A percentile compares a stretch with the other conserved stretches of the same genome.
phyloP scores from a whole-genome alignment of 2,113 vertebrate species.

The Scytalopus superciliaris region DNA sequence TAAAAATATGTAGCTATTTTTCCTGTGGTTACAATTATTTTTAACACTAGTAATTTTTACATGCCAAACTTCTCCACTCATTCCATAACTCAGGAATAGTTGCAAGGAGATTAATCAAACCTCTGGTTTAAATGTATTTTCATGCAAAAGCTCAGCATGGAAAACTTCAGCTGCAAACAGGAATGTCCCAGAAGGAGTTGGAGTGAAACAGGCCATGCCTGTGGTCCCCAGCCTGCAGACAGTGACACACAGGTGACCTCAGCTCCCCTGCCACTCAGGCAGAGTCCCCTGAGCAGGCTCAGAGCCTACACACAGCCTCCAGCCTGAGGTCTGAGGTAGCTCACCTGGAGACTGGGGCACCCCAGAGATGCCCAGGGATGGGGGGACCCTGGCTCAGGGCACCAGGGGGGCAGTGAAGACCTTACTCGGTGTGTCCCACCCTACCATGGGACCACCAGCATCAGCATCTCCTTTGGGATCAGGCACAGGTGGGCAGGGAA shows the following conservation, averaged over 20 bases:
- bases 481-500: background rate
- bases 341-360: background rate
- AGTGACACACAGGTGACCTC: rapidly evolving
- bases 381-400: background rate
- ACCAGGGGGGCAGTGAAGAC: background rate
- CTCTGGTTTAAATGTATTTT: background rate
- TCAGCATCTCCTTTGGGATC: background rate
- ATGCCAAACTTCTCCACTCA: background rate
- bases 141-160: background rate
- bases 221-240: background rate
- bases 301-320: background rate
- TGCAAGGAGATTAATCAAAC: background rate
- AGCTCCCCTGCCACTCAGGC: background rate
- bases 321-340: background rate
- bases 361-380: background rate
- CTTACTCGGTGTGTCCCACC: background rate
- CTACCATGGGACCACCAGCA: background rate
- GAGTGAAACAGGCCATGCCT: rapidly evolving
- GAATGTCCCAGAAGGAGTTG: background rate
- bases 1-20: background rate
- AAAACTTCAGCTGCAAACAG: background rate
- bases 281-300: background rate
- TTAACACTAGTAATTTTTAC: background rate
- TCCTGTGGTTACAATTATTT: background rate
- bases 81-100: background rate